Evolutionary conservation across 2,797 vertebrate species (phyloP).

Genomic region (Sciurus vulgaris): DNA sequence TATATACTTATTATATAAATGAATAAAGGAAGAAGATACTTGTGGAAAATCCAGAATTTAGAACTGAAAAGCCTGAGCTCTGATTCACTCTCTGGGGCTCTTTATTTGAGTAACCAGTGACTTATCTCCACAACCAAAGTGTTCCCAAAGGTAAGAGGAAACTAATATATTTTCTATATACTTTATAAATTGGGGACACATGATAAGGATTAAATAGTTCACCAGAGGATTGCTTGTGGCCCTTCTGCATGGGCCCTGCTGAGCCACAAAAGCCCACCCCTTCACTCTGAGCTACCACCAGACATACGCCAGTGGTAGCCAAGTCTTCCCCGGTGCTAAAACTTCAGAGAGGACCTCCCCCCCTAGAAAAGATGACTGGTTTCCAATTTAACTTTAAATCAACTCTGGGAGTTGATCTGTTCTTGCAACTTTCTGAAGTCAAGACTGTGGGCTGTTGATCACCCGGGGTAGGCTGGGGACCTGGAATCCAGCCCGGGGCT

Average conservation of each 20-base stretch:
- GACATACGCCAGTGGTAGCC: neutral
- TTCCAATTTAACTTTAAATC: constrained; percentile 40
- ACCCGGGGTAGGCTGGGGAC: neutral
- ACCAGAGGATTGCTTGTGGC: neutral
- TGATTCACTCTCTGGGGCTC: neutral
- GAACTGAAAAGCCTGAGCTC: neutral
- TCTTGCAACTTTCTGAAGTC: neutral
- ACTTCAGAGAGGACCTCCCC: neutral
- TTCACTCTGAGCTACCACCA: neutral
- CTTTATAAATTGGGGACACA: neutral
- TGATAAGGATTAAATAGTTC: neutral
- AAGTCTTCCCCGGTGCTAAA: neutral
- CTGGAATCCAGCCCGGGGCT: neutral
- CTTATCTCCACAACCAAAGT: neutral
- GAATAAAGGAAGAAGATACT: neutral
- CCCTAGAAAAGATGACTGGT: neutral
- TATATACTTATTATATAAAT: neutral
- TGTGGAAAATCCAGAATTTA: neutral
- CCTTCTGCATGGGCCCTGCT: neutral
- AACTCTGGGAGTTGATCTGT: neutral
- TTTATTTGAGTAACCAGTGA: neutral
- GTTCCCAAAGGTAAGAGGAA: neutral
- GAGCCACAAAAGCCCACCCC: neutral
- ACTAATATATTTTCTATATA: neutral
- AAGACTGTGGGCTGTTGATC: neutral